These are phyloP conservation scores for Galeopsomyia nigrocyanea DNA, from an alignment of 2,888 invertebrate species.

Conservation along the genomic window DNA sequence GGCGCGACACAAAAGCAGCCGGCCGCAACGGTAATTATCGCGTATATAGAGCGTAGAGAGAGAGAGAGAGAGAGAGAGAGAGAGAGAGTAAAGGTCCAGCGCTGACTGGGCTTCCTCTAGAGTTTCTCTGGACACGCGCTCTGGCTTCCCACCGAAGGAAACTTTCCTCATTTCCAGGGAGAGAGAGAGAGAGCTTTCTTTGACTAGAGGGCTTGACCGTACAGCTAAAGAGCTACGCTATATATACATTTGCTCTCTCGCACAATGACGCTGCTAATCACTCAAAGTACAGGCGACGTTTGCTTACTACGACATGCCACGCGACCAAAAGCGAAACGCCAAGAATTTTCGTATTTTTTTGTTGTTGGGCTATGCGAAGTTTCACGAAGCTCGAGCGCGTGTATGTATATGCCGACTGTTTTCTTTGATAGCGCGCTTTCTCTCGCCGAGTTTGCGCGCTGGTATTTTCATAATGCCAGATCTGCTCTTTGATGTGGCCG, in stretches of 20 bases:
- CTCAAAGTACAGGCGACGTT: conserved; percentile 32
- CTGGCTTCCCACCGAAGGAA: conserved; percentile 55
- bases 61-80: conserved; percentile 21
- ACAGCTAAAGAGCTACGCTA: neutral
- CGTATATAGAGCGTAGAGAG: conserved; percentile 16
- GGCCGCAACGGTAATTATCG: conserved; percentile 62
- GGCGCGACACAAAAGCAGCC: conserved; percentile 60
- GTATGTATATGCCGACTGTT: too few species aligned
- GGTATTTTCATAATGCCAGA: conserved; percentile 8
- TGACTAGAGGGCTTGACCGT: conserved; percentile 47
- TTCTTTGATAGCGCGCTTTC: too few species aligned
- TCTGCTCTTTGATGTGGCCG: conserved; percentile 48
- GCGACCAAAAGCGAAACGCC: too few species aligned
- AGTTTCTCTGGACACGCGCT: conserved; percentile 58
- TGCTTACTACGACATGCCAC: too few species aligned
- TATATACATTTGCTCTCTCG: neutral
- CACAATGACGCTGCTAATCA: conserved; percentile 45
- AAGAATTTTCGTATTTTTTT: too few species aligned
- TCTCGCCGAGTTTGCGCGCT: too few species aligned
- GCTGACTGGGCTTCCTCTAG: conserved; percentile 64
- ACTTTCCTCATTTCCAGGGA: conserved; percentile 60
- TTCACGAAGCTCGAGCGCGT: too few species aligned
- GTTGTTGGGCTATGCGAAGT: too few species aligned
- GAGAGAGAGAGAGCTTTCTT: conserved; percentile 48
- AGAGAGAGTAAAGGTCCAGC: conserved; percentile 46